Evolutionary conservation across 1,140 invertebrate species (phyloP), one percentile per base, ranked within the genome.

Genomic region (Lepeophtheirus salmonis): DNA sequence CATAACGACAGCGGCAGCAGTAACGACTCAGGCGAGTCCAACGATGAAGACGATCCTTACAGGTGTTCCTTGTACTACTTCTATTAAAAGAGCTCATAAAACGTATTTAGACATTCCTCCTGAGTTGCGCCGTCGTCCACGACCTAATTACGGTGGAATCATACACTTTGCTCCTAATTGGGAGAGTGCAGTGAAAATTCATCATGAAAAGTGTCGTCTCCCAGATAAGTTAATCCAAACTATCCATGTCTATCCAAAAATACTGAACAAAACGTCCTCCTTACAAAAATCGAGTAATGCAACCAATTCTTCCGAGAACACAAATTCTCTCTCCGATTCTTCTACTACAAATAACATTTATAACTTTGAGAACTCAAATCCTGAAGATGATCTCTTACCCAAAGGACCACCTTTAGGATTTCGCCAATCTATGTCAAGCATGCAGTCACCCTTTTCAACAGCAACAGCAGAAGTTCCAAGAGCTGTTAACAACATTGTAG

Each of bases 151-250:
- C 50, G 59, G 59, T 3, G 59, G 59, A 21, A n/a, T 61, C 14
- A 61, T 56, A 13, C 57, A 59, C 50, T 61, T 61, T 50, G 14
- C 50, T n/a, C 50, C 59, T 1, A 22, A 61, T 25, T 61, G 59
- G 59, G 21, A 54, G 14, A 2, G 26, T n/a, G 10, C 17, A 1
- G 59, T 61, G 6, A 16, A 25, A 2, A n/a, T 13, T 17, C 51
- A 56, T 26, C 59, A 61, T 16, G 24, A 54, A 14, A 54, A 50
- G 23, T 61, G 50, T 16, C 60, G 50, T 6, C 13, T 61, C n/a
- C 59, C 59, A 2, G 21, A 21, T 26, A 24, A 2, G 2, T n/a
- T 57, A 26, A 16, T 23, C 23, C 23, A 23, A 10, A 57, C 25
- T 12, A 57, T 12, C n/a, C 16, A 10, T 52, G n/a, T 52, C n/a